Base-by-base conservation (phyloP, 2,113 vertebrate genomes). In the Gila orcuttii region DNA sequence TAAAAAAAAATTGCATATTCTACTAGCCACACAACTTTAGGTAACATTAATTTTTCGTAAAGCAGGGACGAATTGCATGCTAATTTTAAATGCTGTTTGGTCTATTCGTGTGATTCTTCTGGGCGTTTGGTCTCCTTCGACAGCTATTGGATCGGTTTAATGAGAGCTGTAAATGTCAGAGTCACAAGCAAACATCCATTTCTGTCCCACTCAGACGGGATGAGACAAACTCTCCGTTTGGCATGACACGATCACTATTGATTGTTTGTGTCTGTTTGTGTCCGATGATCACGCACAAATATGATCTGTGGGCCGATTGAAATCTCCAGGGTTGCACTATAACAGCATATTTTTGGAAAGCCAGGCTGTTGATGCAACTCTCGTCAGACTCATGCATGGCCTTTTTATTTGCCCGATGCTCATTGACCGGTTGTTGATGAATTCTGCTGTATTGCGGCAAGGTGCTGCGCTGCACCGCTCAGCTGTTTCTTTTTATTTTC, bases 381-480 rank as follows among this genome's bases (percentile, higher is more conserved):
- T 28, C 28, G 28, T 55, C 25, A 15, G 13, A 17, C n/a, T 75
- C 45, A 2, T 19, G 6, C 15, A 28, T 2, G 13, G 64, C 71
- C 6, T 64, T 15, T 85, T 84, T 52, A 88, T 86, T 79, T 85
- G 66, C 55, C 42, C 19, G 0, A 19, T 59, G 1, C 57, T 79
- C 36, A 47, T 60, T 25, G 39, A 28, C 83, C 59, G 82, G 75
- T 85, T 57, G 50, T 87, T 59, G 86, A 86, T 88, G 73, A 76
- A 9, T 64, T 86, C 77, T 74, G 83, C 73, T 87, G 36, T 80
- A 85, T 74, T 42, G 84, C 47, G 50, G 78, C 52, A 84, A 87
- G 89, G 90, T 57, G 21, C 78, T n/a, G 33, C n/a, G 2, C 25
- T 31, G 83, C 90, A 87, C 57, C 86, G 79, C 89, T 91, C 88